Evolutionary conservation across 1,140 invertebrate genomes (phyloP).

Genomic region (Dendrolimus kikuchii): DNA sequence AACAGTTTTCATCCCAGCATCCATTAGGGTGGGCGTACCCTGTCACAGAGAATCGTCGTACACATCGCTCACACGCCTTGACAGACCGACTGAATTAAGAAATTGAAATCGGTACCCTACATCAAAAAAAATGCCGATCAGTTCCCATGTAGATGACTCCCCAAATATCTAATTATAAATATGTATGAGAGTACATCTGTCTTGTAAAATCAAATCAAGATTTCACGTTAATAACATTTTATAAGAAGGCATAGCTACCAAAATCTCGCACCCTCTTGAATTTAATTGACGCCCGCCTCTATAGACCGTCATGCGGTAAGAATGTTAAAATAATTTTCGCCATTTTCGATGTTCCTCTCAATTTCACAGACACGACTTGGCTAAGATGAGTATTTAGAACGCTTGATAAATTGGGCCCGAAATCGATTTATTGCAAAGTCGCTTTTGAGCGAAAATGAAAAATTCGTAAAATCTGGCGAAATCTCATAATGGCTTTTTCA

Average conservation of each 20-base stretch:
- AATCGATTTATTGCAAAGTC: constrained; percentile 53
- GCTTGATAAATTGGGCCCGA: constrained; percentile 52
- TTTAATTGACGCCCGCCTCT: constrained; percentile 24
- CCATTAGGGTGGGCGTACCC: constrained; percentile 2
- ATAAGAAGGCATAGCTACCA: constrained; percentile 15
- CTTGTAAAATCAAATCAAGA: constrained; percentile 20
- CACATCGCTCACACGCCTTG: constrained; percentile 57
- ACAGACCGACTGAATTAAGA: constrained; percentile 65
- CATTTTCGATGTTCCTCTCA: constrained; percentile 41
- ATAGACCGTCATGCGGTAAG: constrained; percentile 19
- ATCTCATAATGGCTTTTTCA: constrained; percentile 56
- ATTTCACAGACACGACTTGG: constrained; percentile 41
- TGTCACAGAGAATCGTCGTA: constrained; percentile 43
- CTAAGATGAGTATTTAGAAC: constrained; percentile 46
- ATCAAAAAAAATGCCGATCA: constrained; percentile 39
- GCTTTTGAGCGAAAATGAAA: constrained; percentile 52
- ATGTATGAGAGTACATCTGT: constrained; percentile 6
- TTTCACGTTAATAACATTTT: constrained; percentile 19
- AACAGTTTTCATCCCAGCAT: too few species aligned
- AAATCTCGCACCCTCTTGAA: constrained; percentile 21
- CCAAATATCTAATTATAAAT: constrained; percentile 9
- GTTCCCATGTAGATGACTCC: constrained; percentile 18
- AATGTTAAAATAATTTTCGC: constrained; percentile 41
- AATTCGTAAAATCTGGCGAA: constrained; percentile 53
- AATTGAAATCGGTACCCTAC: constrained; percentile 52